Base-by-base conservation (phyloP, 2,113 vertebrate species). In the Setophaga kirtlandii region DNA sequence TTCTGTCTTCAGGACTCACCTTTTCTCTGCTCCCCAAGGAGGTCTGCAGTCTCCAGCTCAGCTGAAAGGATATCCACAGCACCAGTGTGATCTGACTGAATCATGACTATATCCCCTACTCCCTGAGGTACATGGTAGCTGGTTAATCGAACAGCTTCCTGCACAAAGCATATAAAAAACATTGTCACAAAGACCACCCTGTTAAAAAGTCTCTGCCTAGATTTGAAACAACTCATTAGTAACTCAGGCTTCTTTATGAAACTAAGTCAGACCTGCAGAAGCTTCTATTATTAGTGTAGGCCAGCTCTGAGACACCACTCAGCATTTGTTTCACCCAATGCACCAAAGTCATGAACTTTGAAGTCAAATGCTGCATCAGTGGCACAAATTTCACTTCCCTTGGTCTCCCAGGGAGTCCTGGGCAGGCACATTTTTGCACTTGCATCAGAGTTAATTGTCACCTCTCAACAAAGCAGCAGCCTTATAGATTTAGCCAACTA, bases 101-200 rank as follows among this genome's bases (percentile, higher is more conserved):
- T 99, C 98, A 98, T 98, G 77, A 98, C 97, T 27, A 98, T 97
- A 93, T 98, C 98, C 41, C 98, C 98, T 87, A 97, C 95, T 53
- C 98, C 97, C 95, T 98, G 96, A 90, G 96, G 96, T 87, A 97
- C 42, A 37, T 94, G 96, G 71, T 97, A 97, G 70, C 83, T 97
- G 86, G 80, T 81, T 85, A 97, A 42, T 73, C 62, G 92, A 87
- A 96, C 12, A 96, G 96, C 95, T 97, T 97, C 97, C 97, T 97
- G 94, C 95, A 91, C 71, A 97, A 90, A 97, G n/a, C 50, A 90
- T 25, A 7, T 16, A 88, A 74, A 11, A 88, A 76, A 84, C 19
- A 90, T 8, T 70, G 46, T 91, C 50, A 88, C 46, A 83, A 83
- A 90, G n/a, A 80, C 21, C 39, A 49, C 20, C 2, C 8, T 22